phyloP scores from a whole-genome alignment of 1,140 invertebrate genomes.

The Panagrolaimus sp. region DNA sequence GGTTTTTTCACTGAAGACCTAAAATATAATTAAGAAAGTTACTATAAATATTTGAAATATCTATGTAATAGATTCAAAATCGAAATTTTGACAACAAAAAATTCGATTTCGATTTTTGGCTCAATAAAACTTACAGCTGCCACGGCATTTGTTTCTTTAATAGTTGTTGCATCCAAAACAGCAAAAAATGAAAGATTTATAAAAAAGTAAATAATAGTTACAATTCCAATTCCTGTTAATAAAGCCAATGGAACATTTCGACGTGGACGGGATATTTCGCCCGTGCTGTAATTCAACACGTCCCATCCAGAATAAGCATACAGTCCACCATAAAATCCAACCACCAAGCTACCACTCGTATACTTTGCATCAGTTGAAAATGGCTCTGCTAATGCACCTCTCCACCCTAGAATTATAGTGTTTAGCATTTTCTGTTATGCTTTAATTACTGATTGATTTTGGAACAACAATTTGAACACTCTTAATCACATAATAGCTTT shows the following conservation, averaged over 20 bases:
- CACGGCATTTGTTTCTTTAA: slow-evolving; percentile 61
- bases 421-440: no score
- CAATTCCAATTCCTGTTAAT: slow-evolving; percentile 61
- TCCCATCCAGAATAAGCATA: slow-evolving; percentile 57
- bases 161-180: slow-evolving; percentile 60
- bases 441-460: no score
- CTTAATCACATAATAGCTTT: no score
- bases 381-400: not conserved
- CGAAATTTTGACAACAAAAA: no score
- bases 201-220: slow-evolving; percentile 61
- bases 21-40: slow-evolving; percentile 20
- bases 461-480: no score
- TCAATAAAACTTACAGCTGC: slow-evolving; percentile 59
- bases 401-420: not conserved
- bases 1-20: slow-evolving; percentile 55
- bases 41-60: no score
- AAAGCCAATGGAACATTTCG: slow-evolving; percentile 62
- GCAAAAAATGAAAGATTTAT: slow-evolving; percentile 63
- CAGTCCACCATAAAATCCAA: slow-evolving; percentile 53
- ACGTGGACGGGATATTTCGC: slow-evolving; percentile 47
- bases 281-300: slow-evolving; percentile 54
- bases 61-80: no score
- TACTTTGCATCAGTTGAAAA: slow-evolving; percentile 7
- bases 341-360: slow-evolving; percentile 40
- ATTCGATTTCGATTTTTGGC: no score